Conservation (phyloP, 2,888 invertebrate genomes). For the Deilephila porcellus region DNA sequence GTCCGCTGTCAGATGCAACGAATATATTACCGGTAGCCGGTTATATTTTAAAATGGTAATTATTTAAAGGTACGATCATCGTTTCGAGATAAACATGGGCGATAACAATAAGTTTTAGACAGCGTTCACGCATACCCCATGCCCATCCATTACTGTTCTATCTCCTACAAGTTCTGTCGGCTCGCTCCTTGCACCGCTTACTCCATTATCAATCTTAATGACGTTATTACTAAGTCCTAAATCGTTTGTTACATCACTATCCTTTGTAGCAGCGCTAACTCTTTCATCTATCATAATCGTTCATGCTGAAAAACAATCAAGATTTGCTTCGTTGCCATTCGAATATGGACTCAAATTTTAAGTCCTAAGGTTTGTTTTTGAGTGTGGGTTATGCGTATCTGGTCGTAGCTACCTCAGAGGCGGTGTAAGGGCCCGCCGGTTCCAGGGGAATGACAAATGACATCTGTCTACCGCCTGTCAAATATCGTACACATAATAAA, state of each 20-base stretch:
- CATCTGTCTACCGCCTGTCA: conserved; percentile 88
- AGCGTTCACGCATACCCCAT: conserved; percentile 83
- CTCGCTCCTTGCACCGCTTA: conserved; percentile 38
- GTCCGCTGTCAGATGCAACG: conserved; percentile 81
- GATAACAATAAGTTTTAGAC: conserved; percentile 83
- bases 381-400: conserved; percentile 60
- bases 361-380: conserved; percentile 52
- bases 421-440: conserved; percentile 84
- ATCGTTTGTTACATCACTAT: conserved; percentile 53
- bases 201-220: conserved; percentile 63
- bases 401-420: conserved; percentile 82
- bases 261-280: conserved; percentile 82
- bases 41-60: conserved; percentile 80
- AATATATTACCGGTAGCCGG: conserved; percentile 83
- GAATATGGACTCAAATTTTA: conserved; percentile 36
- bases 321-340: conserved; percentile 70
- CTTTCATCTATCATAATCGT: conserved; percentile 86
- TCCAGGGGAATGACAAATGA: conserved; percentile 87
- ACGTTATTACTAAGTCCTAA: conserved; percentile 56
- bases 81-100: conserved; percentile 80
- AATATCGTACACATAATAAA: conserved; percentile 88
- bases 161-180: conserved; percentile 81
- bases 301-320: conserved; percentile 85
- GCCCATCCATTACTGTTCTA: conserved; percentile 84
- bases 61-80: conserved; percentile 81